These are phyloP conservation scores for Tridacna gigas DNA, from an alignment of 2,888 invertebrate species.

Conservation along the genomic window DNA sequence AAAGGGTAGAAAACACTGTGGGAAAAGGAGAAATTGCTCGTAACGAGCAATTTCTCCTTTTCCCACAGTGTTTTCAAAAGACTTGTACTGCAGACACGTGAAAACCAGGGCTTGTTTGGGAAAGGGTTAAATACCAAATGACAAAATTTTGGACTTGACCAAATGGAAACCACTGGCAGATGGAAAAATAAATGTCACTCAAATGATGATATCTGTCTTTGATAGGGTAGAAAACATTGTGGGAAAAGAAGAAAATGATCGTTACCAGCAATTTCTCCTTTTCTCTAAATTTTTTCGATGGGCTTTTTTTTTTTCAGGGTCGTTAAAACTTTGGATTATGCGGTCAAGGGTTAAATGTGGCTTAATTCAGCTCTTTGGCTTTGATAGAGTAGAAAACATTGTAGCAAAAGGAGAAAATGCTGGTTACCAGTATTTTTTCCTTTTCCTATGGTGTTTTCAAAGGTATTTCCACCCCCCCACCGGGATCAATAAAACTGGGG, in stretches of 20 bases:
- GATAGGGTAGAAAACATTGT: constrained; percentile 7
- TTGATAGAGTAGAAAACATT: background rate
- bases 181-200: background rate
- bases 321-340: no score
- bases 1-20: no score
- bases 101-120: no score
- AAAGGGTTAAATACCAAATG: no score
- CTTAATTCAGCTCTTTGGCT: background rate
- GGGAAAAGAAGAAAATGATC: background rate
- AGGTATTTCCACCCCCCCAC: background rate
- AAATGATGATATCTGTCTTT: background rate
- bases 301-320: no score
- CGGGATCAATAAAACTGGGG: no score
- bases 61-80: no score
- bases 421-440: background rate
- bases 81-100: no score
- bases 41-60: no score
- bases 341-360: no score
- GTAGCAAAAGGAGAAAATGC: background rate
- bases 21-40: no score
- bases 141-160: background rate
- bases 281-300: no score
- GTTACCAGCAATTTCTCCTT: background rate
- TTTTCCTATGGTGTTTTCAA: background rate
- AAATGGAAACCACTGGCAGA: background rate